Evolutionary conservation across 2,888 invertebrate genomes (phyloP), one percentile per base, ranked within the genome.

Genomic region (Hipparchia sbordonii): DNA sequence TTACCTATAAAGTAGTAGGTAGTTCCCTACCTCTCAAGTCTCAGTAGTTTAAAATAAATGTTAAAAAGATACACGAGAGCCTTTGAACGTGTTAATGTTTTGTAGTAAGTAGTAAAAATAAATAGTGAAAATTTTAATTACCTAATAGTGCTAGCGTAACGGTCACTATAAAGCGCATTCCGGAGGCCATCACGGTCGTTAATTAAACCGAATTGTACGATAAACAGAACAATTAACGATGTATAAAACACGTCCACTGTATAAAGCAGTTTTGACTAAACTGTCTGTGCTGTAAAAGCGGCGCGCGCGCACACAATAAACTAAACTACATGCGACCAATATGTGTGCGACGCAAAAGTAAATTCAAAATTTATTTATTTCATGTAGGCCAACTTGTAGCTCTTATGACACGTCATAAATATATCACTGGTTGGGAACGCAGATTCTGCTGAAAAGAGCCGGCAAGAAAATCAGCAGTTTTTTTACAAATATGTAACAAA

Each of bases 261-360:
- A 77, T 71, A 71, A 70, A 73, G 70, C 60, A 71, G 77, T 72
- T 77, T 74, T 73, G 69, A 75, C 75, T 73, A 76, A 75, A 82
- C 82, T 82, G 81, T 77, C 74, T 71, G 71, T 57, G 66, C 76
- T 65, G 62, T 71, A 46, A 72, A 74, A 75, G 59, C 69, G 72
- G 79, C 80, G 82, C 77, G 71, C 77, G 80, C 81, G 82, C 77
- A 71, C 70, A 67, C 76, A 73, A 74, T 74, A 68, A 67, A 73
- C 45, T 72, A 54, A 71, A 61, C 57, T 66, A 46, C 71, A 66
- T 79, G 54, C 74, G 74, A 74, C 73, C 45, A 67, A 78, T 65
- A 70, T 46, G 56, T 63, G 77, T 74, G 79, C 76, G 59, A 65
- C 33, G 45, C 33, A 51, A 45, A 59, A 67, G 48, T 23, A 23